Base-by-base conservation (phyloP, 2,888 invertebrate genomes). In the Lissocephala sabroskyi region DNA sequence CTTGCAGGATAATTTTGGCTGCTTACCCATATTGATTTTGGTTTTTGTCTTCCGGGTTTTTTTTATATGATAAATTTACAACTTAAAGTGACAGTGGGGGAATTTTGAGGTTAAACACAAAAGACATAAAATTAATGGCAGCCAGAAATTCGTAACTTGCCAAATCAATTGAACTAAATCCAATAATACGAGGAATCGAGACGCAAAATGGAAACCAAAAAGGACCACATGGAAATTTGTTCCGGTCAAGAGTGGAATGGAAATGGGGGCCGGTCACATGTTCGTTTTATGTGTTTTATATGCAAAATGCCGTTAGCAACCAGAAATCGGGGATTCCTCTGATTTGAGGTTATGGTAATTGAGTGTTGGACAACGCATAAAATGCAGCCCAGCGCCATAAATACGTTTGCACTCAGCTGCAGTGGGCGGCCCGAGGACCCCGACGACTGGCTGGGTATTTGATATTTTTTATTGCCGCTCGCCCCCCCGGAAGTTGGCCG, bases 241-340 rank as follows among this genome's bases (percentile, higher is more conserved):
- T 77, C 64, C 75, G 71, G 71, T 64, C 78, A 62, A 59, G 14
- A 35, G 42, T 51, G 39, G n/a, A n/a, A n/a, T n/a, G n/a, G n/a
- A n/a, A n/a, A n/a, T n/a, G n/a, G n/a, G n/a, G n/a, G 39, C 32
- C 36, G 30, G 49, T 62, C 68, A 68, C 83, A 82, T 82, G 75
- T 81, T 81, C 78, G 74, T 82, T 84, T 84, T 82, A 84, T 81
- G 81, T 76, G 68, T 81, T 81, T 80, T 70, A 79, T 83, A 84
- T 83, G 83, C 81, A 82, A 83, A 83, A 51, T 53, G 36, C n/a
- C n/a, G n/a, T n/a, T n/a, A n/a, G n/a, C n/a, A n/a, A n/a, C n/a
- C n/a, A n/a, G n/a, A n/a, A n/a, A n/a, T n/a, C n/a, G n/a, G n/a
- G n/a, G n/a, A n/a, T n/a, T n/a, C n/a, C n/a, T n/a, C n/a, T 53